These are phyloP conservation scores for Coracopsis vasa DNA, from an alignment of 2,113 vertebrate genomes.

Conservation along the genomic window DNA sequence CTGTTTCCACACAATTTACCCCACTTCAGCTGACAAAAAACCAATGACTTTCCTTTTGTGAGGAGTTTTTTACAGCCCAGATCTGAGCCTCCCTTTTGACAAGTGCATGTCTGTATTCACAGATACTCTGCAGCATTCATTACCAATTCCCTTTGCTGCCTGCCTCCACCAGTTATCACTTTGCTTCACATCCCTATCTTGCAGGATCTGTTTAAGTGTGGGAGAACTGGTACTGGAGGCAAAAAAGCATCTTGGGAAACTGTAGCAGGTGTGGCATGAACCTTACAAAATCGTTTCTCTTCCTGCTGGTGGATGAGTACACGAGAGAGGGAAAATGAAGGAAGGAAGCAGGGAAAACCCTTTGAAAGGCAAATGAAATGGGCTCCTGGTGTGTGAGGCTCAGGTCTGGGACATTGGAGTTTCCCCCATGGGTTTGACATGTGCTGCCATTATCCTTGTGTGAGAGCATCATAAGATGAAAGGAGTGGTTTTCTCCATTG, in stretches of 20 bases:
- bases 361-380: neutral
- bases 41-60: neutral
- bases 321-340: neutral
- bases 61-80: neutral
- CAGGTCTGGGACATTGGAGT: neutral
- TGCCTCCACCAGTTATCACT: neutral
- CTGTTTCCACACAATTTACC: neutral
- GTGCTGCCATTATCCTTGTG: neutral
- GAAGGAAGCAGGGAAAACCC: neutral
- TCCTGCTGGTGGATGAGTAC: neutral
- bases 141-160: neutral
- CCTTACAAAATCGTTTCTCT: neutral
- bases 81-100: neutral
- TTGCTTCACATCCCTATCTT: neutral
- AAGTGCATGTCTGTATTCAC: neutral
- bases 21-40: neutral
- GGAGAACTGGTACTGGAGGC: neutral
- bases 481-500: fast-evolving
- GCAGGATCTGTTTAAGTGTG: neutral
- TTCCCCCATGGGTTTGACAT: fast-evolving
- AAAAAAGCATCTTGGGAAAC: neutral
- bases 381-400: fast-evolving
- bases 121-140: neutral
- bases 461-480: neutral
- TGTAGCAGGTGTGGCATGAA: neutral